Conservation (phyloP, 1,140 invertebrate species). For the Nixonia krombeini region DNA sequence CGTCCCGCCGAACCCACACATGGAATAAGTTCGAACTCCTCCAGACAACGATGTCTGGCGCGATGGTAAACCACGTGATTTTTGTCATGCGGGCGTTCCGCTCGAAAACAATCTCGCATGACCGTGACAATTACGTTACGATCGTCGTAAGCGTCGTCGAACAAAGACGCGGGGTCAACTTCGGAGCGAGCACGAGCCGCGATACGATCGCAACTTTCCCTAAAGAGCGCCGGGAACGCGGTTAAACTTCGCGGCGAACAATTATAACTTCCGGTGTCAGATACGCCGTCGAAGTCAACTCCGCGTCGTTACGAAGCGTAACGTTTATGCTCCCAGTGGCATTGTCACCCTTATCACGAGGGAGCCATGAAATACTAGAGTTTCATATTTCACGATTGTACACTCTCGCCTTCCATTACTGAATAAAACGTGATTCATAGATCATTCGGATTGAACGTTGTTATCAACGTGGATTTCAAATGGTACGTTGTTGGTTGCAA, state of each 20-base stretch:
- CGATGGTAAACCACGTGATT: constrained; percentile 23
- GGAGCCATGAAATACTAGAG: constrained; percentile 48
- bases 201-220: constrained; percentile 34
- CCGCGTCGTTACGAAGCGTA: constrained; percentile 51
- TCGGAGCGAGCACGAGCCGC: constrained; percentile 18
- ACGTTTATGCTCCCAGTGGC: constrained; percentile 58
- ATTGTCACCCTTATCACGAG: constrained; percentile 39
- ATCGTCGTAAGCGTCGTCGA: constrained; percentile 14
- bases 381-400: constrained; percentile 42
- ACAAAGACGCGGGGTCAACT: constrained; percentile 20
- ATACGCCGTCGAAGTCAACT: constrained; percentile 48
- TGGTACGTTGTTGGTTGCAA: too few relatives aligned
- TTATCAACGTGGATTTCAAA: too few relatives aligned
- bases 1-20: constrained; percentile 6
- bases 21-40: too few relatives aligned
- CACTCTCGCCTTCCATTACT: constrained; percentile 42
- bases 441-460: neutral
- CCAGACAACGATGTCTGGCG: too few relatives aligned
- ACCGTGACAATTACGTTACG: constrained; percentile 5
- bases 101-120: too few relatives aligned
- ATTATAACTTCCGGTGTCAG: constrained; percentile 64
- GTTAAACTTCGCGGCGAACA: constrained; percentile 55
- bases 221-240: constrained; percentile 38
- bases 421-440: neutral
- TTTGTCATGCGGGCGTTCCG: too few relatives aligned